phyloP scores from a whole-genome alignment of 1,140 invertebrate species.

The Camponotus floridanus region DNA sequence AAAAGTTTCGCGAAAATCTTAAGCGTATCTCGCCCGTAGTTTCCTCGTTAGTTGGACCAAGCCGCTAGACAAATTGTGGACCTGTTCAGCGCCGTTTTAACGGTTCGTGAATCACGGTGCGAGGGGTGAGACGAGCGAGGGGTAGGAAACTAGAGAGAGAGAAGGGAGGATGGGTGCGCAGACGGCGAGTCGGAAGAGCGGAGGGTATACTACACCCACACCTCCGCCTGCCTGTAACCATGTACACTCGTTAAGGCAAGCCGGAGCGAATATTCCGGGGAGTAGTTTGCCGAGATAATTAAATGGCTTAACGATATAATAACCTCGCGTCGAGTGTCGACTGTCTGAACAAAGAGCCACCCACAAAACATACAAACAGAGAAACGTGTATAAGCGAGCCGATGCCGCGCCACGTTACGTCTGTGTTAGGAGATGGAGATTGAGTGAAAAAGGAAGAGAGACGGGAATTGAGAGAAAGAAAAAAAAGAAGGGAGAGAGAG shows the following conservation, averaged over 20 bases:
- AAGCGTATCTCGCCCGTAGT: conserved; percentile 67
- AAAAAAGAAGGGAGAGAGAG: not conserved
- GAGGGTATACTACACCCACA: conserved; percentile 22
- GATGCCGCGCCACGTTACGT: not conserved
- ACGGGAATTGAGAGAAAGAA: not conserved
- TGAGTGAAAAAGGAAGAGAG: conserved; percentile 8
- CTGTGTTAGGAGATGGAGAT: conserved; percentile 27
- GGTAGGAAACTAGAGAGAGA: conserved; percentile 59
- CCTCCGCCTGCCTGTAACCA: conserved; percentile 50
- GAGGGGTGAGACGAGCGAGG: conserved; percentile 37
- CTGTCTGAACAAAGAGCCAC: conserved; percentile 72
- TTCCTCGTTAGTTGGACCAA: conserved; percentile 73
- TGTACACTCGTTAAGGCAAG: conserved; percentile 80
- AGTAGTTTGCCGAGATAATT: conserved; percentile 86
- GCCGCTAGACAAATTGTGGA: conserved; percentile 72
- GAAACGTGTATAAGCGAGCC: conserved; percentile 49
- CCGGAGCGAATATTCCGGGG: conserved; percentile 82
- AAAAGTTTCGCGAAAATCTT: conserved; percentile 68
- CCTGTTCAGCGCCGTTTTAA: conserved; percentile 69
- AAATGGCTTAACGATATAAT: conserved; percentile 87
- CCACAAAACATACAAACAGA: conserved; percentile 72
- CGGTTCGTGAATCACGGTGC: conserved; percentile 67
- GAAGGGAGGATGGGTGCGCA: conserved; percentile 4
- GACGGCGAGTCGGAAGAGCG: conserved; percentile 15
- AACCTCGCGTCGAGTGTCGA: conserved; percentile 81